These are phyloP conservation scores for Diceros bicornis DNA, from an alignment of 2,797 vertebrate genomes.

Conservation along the genomic window DNA sequence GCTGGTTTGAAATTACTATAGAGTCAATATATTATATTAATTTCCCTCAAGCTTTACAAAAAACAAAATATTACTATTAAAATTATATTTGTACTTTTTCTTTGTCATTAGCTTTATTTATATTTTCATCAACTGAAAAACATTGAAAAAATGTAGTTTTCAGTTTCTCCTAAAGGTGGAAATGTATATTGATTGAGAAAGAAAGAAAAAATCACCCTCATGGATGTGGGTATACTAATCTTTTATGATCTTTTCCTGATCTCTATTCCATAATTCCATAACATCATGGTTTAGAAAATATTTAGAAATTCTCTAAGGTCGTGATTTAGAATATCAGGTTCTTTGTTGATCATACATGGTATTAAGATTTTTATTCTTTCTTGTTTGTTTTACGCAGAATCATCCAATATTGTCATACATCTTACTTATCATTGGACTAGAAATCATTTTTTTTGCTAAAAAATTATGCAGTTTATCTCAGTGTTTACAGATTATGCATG, in stretches of 20 bases:
- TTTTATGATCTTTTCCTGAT: slow-evolving; percentile 44
- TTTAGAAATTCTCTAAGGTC: not conserved
- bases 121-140: not conserved
- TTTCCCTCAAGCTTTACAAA: slow-evolving; percentile 38
- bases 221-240: not conserved
- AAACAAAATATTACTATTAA: not conserved
- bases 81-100: not conserved
- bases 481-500: not conserved
- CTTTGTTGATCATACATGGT: not conserved
- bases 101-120: not conserved
- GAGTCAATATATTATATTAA: not conserved
- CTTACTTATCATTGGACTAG: slow-evolving; percentile 38
- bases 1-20: not conserved
- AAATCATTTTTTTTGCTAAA: slow-evolving; percentile 74
- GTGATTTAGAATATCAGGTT: slow-evolving; percentile 54
- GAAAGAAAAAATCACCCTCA: not conserved
- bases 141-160: not conserved
- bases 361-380: slow-evolving; percentile 48
- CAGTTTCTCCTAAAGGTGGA: slow-evolving; percentile 17
- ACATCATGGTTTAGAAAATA: slow-evolving; percentile 39
- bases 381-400: slow-evolving; percentile 27
- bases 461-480: slow-evolving; percentile 73
- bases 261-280: not conserved
- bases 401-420: slow-evolving; percentile 17
- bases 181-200: not conserved